These are phyloP conservation scores for Cordilura impudica DNA, from an alignment of 2,888 invertebrate genomes.

Conservation along the genomic window DNA sequence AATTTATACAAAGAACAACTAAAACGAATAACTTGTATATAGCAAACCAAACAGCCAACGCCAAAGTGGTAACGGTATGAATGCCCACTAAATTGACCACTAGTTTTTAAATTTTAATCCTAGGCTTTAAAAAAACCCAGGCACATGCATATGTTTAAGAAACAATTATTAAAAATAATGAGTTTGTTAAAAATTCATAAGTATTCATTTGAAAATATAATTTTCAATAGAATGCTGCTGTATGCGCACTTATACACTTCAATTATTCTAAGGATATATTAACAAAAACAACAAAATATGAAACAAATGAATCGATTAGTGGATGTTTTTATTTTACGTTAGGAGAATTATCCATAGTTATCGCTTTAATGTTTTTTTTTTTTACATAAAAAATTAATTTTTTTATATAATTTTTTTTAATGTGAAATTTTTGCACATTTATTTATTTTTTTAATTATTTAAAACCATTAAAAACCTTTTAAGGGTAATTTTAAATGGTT, in stretches of 20 bases:
- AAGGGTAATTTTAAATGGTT: constrained; percentile 60
- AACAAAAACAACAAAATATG: not conserved
- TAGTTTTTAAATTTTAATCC: constrained; percentile 40
- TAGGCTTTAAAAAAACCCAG: constrained; percentile 10
- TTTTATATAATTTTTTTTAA: not conserved
- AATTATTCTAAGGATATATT: constrained; percentile 1
- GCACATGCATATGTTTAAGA: not conserved
- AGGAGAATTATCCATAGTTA: not conserved
- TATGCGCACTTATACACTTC: constrained; percentile 21
- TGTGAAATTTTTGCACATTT: constrained; percentile 25
- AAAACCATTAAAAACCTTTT: constrained; percentile 57
- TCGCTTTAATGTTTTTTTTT: not conserved
- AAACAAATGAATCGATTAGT: not conserved
- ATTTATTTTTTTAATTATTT: constrained; percentile 33
- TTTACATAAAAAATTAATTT: not conserved
- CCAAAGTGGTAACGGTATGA: constrained; percentile 6
- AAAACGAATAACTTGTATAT: not conserved
- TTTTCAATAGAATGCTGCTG: not conserved
- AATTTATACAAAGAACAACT: constrained; percentile 39
- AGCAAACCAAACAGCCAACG: not conserved
- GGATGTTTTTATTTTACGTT: not conserved
- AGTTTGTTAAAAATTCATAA: not conserved
- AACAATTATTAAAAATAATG: constrained; percentile 21
- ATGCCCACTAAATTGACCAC: constrained; percentile 49
- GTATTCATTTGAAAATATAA: constrained; percentile 11